Conservation (phyloP, 2,797 vertebrate species). For the Cryptoprocta ferox region DNA sequence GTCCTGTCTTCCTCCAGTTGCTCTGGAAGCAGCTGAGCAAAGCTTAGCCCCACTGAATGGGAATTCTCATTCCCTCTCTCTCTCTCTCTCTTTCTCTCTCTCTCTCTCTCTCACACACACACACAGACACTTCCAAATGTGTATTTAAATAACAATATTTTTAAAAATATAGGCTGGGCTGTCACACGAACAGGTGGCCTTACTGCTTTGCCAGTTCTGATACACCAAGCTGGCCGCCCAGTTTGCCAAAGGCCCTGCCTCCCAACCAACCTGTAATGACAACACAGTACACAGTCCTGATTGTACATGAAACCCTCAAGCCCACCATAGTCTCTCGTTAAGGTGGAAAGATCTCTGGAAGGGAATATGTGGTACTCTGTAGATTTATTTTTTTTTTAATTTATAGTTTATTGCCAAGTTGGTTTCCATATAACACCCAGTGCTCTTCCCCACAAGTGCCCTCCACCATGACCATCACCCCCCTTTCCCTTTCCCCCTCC, state of each 20-base stretch:
- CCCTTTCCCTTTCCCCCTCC: too few species aligned
- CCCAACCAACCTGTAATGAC: not conserved
- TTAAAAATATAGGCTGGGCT: constrained; percentile 5
- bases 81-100: too few species aligned
- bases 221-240: not conserved
- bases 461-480: too few species aligned
- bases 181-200: not conserved
- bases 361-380: not conserved
- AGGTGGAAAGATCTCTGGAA: not conserved
- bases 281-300: not conserved
- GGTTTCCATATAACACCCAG: too few species aligned
- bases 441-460: too few species aligned
- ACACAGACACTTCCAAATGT: not conserved
- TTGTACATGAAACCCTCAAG: not conserved
- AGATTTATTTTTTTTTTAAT: too few species aligned
- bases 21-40: constrained; percentile 57
- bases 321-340: not conserved
- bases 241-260: not conserved
- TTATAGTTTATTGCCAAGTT: too few species aligned
- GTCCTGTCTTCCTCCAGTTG: not conserved
- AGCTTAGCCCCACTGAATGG: constrained; percentile 9
- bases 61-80: not conserved
- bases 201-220: not conserved
- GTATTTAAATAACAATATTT: constrained; percentile 46
- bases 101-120: too few species aligned